Conservation (phyloP, 2,888 invertebrate species). For the Apeira syringaria region DNA sequence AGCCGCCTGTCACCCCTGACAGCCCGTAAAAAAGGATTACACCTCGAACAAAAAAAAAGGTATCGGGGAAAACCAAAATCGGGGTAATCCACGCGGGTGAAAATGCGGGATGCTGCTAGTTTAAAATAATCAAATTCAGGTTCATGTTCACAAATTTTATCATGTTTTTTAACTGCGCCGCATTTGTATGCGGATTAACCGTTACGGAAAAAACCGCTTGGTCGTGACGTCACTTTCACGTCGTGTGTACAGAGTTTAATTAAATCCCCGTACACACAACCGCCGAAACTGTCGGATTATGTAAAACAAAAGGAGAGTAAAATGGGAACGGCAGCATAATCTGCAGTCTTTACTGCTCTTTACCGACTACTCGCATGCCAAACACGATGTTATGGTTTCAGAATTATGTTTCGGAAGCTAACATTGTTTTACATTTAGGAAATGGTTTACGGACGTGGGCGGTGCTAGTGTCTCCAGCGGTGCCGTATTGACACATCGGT, state of each 20-base stretch:
- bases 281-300: slow-evolving; percentile 26
- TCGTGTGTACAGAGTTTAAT: slow-evolving; percentile 47
- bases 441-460: too few species aligned
- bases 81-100: too few species aligned
- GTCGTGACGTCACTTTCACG: slow-evolving; percentile 37
- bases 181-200: slow-evolving; percentile 9
- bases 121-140: too few species aligned
- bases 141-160: slow-evolving; percentile 10
- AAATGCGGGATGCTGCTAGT: too few species aligned
- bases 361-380: neutral
- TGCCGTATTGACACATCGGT: too few species aligned
- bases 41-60: too few species aligned
- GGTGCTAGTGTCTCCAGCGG: too few species aligned
- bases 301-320: slow-evolving; percentile 28
- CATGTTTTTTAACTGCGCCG: slow-evolving; percentile 4
- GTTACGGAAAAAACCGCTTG: slow-evolving; percentile 36
- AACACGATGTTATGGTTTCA: neutral
- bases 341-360: slow-evolving; percentile 4
- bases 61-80: too few species aligned
- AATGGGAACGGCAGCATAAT: slow-evolving; percentile 17
- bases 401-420: neutral
- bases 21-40: too few species aligned
- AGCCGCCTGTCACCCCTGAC: too few species aligned
- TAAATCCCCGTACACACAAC: slow-evolving; percentile 38
- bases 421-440: neutral